These are phyloP conservation scores for Abramis brama DNA, from an alignment of 2,113 vertebrate species.

Conservation along the genomic window DNA sequence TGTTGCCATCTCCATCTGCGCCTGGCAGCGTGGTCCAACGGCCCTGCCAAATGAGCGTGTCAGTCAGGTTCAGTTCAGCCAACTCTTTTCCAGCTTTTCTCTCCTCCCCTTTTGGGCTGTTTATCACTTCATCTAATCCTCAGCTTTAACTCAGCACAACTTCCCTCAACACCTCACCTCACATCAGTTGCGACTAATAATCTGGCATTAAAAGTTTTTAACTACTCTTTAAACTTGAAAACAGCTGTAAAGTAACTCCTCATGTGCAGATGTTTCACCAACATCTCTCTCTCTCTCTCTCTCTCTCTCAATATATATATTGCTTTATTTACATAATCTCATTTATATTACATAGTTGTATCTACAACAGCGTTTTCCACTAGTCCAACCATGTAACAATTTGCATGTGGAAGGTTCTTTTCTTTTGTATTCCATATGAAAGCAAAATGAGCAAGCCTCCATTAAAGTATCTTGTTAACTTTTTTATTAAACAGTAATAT, in stretches of 20 bases:
- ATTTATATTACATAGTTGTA: background rate
- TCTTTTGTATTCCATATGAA: background rate
- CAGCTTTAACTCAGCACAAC: slow-evolving; percentile 48
- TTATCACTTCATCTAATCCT: slow-evolving; percentile 54
- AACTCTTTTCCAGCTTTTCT: slow-evolving; percentile 45
- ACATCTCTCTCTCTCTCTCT: background rate
- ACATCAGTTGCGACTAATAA: slow-evolving; percentile 26
- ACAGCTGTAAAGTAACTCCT: background rate
- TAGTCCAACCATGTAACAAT: background rate
- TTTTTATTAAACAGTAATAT: background rate
- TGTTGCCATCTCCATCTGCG: slow-evolving; percentile 71
- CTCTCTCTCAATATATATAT: background rate
- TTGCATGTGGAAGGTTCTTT: background rate
- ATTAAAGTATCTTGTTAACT: background rate
- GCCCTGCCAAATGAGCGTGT: slow-evolving; percentile 73
- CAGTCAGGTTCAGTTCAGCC: slow-evolving; percentile 71
- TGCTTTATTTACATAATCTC: background rate
- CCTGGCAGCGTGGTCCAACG: slow-evolving; percentile 61
- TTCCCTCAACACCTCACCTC: slow-evolving; percentile 49
- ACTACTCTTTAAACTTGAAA: slow-evolving; percentile 3
- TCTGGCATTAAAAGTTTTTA: slow-evolving; percentile 19
- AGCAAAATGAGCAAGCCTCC: background rate
- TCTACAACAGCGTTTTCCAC: background rate
- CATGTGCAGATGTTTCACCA: background rate
- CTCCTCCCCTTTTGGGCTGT: slow-evolving; percentile 46